Evolutionary conservation across 2,888 invertebrate genomes (phyloP), one percentile per base, ranked within the genome.

Genomic region (Caenorhabditis sulstoni): DNA sequence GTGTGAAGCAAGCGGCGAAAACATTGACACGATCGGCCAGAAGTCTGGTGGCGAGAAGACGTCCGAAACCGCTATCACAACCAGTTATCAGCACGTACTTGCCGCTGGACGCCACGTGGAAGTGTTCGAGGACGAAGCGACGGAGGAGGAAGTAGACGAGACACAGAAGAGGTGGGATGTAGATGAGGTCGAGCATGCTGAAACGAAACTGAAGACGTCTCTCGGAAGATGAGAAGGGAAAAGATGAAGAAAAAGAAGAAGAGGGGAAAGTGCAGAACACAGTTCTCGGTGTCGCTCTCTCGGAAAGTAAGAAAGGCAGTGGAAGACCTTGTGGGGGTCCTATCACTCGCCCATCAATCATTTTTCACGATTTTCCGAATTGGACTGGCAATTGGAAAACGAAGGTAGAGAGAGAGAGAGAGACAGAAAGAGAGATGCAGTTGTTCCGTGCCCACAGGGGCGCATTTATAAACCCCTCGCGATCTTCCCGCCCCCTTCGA

Each of bases 1-100:
- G 71, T 9, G 88, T 89, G 68, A 94, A 93, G 91, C 94, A 94
- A 49, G 94, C 94, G 16, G 95, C 95, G 35, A 96, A 92, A 0
- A 96, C 95, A 5, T 93, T 93, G 83, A 94, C 92, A 0, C 94
- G 94, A 90, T 95, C 92, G 89, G 94, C 73, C 45, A 90, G 86
- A 39, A 91, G 81, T 11, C 82, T 77, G 16, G 85, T 67, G 5
- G 90, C 90, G 35, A 91, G 79, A 45, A 83, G 82, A 49, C 89
- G 77, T 22, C 89, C 91, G 83, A 92, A 92, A 14, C 88, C 88
- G 23, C 77, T 79, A 52, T 86, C 86, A 39, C 86, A 86, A 18
- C 86, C 86, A 22, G 84, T 82, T 65, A 86, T 73, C 37, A 86
- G 64, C 37, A 84, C 82, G 65, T 78, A 83, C 62, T 76, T 76